Conservation (phyloP, 2,888 invertebrate genomes). For the Listrodromus nycthemerus region DNA sequence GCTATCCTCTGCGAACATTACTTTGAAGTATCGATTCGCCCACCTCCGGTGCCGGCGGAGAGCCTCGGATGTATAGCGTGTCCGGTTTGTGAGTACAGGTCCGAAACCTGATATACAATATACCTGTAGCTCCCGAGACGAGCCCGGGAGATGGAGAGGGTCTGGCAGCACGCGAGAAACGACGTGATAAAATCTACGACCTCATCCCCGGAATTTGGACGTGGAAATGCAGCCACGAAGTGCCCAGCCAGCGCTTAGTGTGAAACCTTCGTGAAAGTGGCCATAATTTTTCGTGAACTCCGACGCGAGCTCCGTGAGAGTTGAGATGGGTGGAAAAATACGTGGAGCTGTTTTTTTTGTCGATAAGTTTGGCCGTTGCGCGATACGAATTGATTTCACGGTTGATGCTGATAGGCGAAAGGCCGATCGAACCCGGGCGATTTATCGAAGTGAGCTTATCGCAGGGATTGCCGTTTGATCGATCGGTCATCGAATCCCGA, state of each 20-base stretch:
- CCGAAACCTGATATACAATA: constrained; percentile 38
- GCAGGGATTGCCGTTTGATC: constrained; percentile 19
- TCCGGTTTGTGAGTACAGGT: constrained; percentile 10
- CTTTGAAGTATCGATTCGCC: constrained; percentile 71
- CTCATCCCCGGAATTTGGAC: constrained; percentile 17
- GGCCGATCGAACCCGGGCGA: neutral
- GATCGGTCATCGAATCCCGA: constrained; percentile 6
- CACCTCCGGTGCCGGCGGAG: constrained; percentile 9
- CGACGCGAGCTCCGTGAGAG: neutral
- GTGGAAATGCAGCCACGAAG: constrained; percentile 33
- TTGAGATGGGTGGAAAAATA: neutral
- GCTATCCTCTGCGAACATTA: constrained; percentile 47
- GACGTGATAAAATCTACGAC: constrained; percentile 49
- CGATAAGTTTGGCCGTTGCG: neutral
- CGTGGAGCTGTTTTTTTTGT: neutral
- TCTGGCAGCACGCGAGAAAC: constrained; percentile 37
- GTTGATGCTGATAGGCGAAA: neutral
- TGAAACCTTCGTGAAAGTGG: constrained; percentile 24
- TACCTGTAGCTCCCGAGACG: constrained; percentile 45
- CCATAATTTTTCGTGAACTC: constrained; percentile 35
- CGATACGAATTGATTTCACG: neutral
- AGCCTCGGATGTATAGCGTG: neutral
- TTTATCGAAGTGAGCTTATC: neutral
- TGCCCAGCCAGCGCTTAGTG: neutral
- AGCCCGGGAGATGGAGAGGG: neutral